Evolutionary conservation across 2,888 invertebrate species (phyloP).

Genomic region (Criorhina ranunculi): DNA sequence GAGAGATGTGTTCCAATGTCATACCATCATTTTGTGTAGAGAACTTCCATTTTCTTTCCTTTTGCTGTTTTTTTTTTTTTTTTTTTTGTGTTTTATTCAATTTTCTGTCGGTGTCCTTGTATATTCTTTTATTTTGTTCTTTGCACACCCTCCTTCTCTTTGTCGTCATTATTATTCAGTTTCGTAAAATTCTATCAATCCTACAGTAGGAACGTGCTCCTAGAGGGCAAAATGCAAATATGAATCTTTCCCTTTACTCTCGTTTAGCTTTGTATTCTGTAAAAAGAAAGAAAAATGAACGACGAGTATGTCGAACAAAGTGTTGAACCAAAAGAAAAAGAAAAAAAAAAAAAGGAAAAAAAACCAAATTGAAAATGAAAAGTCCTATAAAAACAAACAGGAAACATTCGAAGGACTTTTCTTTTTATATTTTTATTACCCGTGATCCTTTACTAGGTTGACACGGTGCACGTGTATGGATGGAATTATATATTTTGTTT

Average conservation of each 20-base stretch:
- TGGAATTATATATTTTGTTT: slow-evolving; percentile 42
- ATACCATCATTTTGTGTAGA: not conserved
- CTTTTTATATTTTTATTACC: slow-evolving; percentile 26
- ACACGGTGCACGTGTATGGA: slow-evolving; percentile 48
- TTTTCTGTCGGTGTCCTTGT: slow-evolving; percentile 27
- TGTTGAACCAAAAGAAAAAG: not conserved
- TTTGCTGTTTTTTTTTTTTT: slow-evolving; percentile 13
- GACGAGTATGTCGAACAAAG: too few species aligned
- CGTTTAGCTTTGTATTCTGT: slow-evolving; percentile 12
- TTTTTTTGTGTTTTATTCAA: slow-evolving; percentile 29
- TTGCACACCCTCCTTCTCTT: not conserved
- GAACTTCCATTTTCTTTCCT: slow-evolving; percentile 17
- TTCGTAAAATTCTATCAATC: slow-evolving; percentile 64
- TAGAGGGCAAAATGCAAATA: slow-evolving; percentile 65
- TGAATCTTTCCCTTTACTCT: slow-evolving; percentile 21
- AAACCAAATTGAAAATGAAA: slow-evolving; percentile 16
- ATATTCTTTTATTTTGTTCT: slow-evolving; percentile 6
- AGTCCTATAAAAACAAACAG: slow-evolving; percentile 42
- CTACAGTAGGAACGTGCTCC: slow-evolving; percentile 55
- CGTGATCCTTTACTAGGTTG: slow-evolving; percentile 40
- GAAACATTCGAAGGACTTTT: slow-evolving; percentile 47
- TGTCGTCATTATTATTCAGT: slow-evolving; percentile 61
- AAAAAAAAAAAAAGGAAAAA: slow-evolving; percentile 3
- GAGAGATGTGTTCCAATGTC: slow-evolving; percentile 11
- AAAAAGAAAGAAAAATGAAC: slow-evolving; percentile 11